Percentiles rank a stretch among this genome's conserved stretches.
These are phyloP conservation scores for Drosophila sp. DNA, from an alignment of 1,140 invertebrate genomes.

Conservation along the genomic window DNA sequence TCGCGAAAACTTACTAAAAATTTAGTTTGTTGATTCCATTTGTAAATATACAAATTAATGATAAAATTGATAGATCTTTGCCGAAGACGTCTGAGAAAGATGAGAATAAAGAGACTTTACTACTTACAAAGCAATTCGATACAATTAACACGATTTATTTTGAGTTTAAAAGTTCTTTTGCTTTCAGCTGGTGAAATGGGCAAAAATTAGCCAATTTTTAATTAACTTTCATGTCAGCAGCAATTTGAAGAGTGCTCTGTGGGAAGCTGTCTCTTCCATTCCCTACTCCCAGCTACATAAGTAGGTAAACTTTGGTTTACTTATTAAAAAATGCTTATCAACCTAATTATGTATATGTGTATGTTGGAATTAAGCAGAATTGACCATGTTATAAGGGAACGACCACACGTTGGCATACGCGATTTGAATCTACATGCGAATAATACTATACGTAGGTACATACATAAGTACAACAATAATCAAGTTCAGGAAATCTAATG, in stretches of 20 bases:
- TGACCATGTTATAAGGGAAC: background rate
- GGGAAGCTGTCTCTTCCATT: too few relatives aligned
- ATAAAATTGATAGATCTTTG: too few relatives aligned
- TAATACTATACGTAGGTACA: slow-evolving; percentile 29
- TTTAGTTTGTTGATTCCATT: too few relatives aligned
- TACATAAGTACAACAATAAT: slow-evolving; percentile 11
- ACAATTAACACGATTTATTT: background rate
- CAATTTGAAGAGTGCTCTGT: background rate
- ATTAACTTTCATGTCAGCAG: slow-evolving; percentile 14
- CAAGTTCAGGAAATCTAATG: slow-evolving; percentile 40
- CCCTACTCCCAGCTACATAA: too few relatives aligned
- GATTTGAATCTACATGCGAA: slow-evolving; percentile 35
- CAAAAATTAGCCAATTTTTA: slow-evolving; percentile 7
- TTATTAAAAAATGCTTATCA: background rate
- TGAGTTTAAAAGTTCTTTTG: background rate
- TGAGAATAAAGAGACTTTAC: too few relatives aligned
- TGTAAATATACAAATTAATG: too few relatives aligned
- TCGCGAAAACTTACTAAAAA: too few relatives aligned
- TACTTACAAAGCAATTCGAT: background rate
- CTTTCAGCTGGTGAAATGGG: slow-evolving; percentile 20
- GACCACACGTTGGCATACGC: background rate
- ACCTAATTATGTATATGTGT: background rate
- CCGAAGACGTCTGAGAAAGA: too few relatives aligned
- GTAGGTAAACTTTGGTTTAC: background rate
- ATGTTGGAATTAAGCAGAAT: slow-evolving; percentile 16